These are phyloP conservation scores for Furnarius figulus DNA, from an alignment of 2,113 vertebrate species.

Conservation along the genomic window DNA sequence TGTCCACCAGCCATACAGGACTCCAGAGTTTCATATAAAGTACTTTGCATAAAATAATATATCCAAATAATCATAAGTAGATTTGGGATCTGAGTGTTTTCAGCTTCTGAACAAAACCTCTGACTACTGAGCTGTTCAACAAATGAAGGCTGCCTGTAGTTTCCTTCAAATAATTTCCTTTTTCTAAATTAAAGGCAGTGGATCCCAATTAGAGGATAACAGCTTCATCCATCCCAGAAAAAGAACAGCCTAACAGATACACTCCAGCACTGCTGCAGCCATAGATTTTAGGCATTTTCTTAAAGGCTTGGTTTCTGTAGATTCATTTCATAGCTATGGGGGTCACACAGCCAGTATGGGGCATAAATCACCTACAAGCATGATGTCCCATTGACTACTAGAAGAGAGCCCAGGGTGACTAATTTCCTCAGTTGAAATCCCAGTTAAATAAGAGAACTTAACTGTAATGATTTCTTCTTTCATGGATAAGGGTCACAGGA, in stretches of 20 bases:
- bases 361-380: background rate
- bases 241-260: background rate
- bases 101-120: background rate
- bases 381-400: background rate
- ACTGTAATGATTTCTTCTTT: background rate
- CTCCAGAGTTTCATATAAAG: background rate
- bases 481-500: background rate
- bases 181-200: background rate
- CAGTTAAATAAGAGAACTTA: background rate
- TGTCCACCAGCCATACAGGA: background rate
- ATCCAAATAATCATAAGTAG: background rate
- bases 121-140: background rate
- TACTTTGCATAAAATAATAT: background rate
- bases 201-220: background rate
- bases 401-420: background rate
- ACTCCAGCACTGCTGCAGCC: background rate
- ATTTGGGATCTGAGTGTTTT: background rate
- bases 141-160: background rate
- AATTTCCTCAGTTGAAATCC: background rate
- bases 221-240: background rate
- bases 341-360: background rate
- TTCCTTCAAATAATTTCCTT: background rate
- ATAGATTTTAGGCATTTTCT: background rate
- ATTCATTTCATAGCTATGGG: background rate
- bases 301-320: background rate